A percentile compares a stretch with the other conserved stretches of the same genome.
Evolutionary conservation across 1,140 invertebrate species (phyloP).

Genomic region (Carposina sasakii): DNA sequence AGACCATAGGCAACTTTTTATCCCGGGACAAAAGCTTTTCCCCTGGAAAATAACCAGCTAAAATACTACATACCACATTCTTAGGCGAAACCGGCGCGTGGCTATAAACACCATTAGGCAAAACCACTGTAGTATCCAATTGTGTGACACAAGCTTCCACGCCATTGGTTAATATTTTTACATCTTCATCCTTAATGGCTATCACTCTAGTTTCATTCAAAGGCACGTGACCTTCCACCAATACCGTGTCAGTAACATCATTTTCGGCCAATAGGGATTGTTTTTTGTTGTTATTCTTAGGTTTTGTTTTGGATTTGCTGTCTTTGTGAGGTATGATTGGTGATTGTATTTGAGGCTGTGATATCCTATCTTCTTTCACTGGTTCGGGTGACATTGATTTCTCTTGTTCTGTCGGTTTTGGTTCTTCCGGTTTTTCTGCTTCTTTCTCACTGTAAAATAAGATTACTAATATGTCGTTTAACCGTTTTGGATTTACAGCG

Average conservation of each 20-base stretch:
- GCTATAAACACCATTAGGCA: constrained; percentile 40
- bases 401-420: constrained; percentile 12
- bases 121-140: constrained; percentile 43
- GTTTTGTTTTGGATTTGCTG: constrained; percentile 13
- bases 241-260: too few species aligned
- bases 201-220: constrained; percentile 32
- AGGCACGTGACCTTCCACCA: too few species aligned
- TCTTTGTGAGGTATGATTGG: constrained; percentile 27
- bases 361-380: constrained; percentile 30
- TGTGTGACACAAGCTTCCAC: constrained; percentile 9
- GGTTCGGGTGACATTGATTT: constrained; percentile 13
- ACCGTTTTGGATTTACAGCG: too few species aligned
- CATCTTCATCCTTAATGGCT: constrained; percentile 15
- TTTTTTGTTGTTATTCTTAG: constrained; percentile 10
- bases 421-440: constrained; percentile 20
- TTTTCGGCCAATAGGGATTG: too few species aligned
- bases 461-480: constrained; percentile 8
- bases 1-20: too few species aligned
- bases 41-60: too few species aligned
- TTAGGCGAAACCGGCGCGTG: constrained; percentile 41
- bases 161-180: constrained; percentile 18
- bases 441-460: constrained; percentile 37
- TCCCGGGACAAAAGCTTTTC: too few species aligned
- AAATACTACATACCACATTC: constrained; percentile 40
- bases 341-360: constrained; percentile 19